Evolutionary conservation across 2,888 invertebrate genomes (phyloP), one percentile per base, ranked within the genome.

Genomic region (Apamea crenata): DNA sequence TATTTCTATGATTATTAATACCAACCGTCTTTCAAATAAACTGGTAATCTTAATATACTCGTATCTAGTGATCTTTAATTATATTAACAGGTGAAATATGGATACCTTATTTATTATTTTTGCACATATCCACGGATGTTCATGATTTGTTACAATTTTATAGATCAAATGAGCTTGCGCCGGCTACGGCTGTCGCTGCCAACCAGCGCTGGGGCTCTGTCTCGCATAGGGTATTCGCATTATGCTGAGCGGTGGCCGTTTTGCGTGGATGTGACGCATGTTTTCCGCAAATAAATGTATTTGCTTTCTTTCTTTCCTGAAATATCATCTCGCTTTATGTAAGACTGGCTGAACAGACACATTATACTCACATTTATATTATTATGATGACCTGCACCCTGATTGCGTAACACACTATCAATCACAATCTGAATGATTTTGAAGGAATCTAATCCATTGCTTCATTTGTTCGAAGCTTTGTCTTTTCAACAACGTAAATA

Each of bases 101-200:
- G 25, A 47, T 21, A 32, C 0, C 3, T 25, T 25, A 21, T 81
- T 70, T 69, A 70, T 76, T 47, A 75, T 56, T 76, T 80, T 47
- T 63, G 18, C 6, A n/a, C 25, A 56, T 40, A 32, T 44, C 32
- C 16, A 21, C 53, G 12, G 21, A 53, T 29, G 29, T 53, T 47
- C 56, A 78, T 44, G 56, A 66, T 66, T 29, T 72, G 32, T 77
- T 77, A 40, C 66, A 50, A 67, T 66, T 73, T 79, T 40, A 59
- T 18, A 74, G 66, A 67, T 74, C 79, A 79, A 79, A 79, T 29
- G 66, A 50, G 21, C 29, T 59, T 72, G 18, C 21, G 21, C 8
- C 53, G 6, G 53, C 53, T 53, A 36, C 53, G 6, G 53, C 40
- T 40, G 47, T 47, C 47, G 47, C 47, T 47, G 14, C 0, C 5